Percentiles rank a stretch among this genome's conserved stretches.
phyloP scores from a whole-genome alignment of 2,888 invertebrate species.

The Adineta ricciae region DNA sequence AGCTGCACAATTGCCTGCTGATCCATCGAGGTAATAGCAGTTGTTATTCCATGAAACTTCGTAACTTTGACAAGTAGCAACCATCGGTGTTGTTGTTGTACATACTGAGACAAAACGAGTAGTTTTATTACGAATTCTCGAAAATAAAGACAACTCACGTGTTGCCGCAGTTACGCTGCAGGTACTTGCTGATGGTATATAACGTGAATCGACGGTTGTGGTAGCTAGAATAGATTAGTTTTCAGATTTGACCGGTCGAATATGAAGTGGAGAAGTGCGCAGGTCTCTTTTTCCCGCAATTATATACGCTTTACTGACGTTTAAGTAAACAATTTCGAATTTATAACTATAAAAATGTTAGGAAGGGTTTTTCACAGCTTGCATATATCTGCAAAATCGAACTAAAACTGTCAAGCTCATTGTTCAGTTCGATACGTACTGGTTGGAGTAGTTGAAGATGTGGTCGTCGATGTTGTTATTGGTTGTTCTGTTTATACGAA shows the following conservation, averaged over 20 bases:
- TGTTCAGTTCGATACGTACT: too few species aligned
- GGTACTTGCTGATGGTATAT: background rate
- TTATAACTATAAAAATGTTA: too few species aligned
- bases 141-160: background rate
- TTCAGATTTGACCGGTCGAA: background rate
- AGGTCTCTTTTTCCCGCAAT: too few species aligned
- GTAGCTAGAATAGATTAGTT: background rate
- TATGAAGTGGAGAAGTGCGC: too few species aligned
- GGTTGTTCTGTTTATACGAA: too few species aligned
- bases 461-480: too few species aligned
- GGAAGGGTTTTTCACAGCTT: too few species aligned
- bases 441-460: too few species aligned
- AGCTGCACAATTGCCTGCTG: background rate
- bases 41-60: background rate
- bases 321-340: too few species aligned
- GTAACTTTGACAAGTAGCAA: background rate
- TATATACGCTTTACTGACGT: too few species aligned
- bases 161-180: background rate
- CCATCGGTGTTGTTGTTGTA: background rate
- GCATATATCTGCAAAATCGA: too few species aligned
- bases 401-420: too few species aligned
- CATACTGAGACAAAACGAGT: background rate
- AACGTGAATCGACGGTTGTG: background rate
- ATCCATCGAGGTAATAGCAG: constrained; percentile 4
- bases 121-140: background rate